These are phyloP conservation scores for Melolontha melolontha DNA, from an alignment of 2,888 invertebrate genomes.

Conservation along the genomic window DNA sequence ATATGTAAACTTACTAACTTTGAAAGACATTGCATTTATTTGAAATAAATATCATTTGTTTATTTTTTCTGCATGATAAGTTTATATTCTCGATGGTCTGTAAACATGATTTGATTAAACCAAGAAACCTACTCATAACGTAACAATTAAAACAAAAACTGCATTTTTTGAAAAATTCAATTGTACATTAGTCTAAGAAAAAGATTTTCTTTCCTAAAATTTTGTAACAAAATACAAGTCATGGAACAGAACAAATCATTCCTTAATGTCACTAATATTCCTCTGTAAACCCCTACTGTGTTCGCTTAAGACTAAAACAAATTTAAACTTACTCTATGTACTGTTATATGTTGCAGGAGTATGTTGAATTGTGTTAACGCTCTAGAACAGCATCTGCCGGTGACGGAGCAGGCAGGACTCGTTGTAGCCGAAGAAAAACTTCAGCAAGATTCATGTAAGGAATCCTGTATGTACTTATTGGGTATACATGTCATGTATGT, in stretches of 20 bases:
- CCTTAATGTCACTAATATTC: too few relatives aligned
- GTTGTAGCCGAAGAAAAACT: conserved; percentile 83
- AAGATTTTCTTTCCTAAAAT: too few relatives aligned
- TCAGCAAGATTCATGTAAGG: conserved; percentile 85
- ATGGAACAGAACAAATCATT: too few relatives aligned
- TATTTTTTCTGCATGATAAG: conserved; percentile 16
- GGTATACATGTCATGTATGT: conserved; percentile 29
- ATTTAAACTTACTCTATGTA: conserved; percentile 9
- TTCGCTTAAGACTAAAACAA: background rate
- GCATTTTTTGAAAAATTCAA: too few relatives aligned
- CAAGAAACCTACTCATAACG: too few relatives aligned
- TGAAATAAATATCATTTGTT: conserved; percentile 1
- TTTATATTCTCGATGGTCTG: background rate
- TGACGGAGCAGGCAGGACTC: conserved; percentile 81
- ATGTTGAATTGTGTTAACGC: conserved; percentile 97
- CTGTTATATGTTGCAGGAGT: conserved; percentile 77
- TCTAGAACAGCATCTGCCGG: conserved; percentile 88
- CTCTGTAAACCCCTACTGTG: background rate
- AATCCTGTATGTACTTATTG: conserved; percentile 35
- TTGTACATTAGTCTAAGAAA: too few relatives aligned
- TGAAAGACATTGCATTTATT: conserved; percentile 32
- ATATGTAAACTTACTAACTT: background rate
- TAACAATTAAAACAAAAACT: too few relatives aligned
- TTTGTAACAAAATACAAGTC: too few relatives aligned
- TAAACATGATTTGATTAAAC: background rate